Percentiles rank a stretch among this genome's conserved stretches.
These are phyloP conservation scores for Caenorhabditis imperialis DNA, from an alignment of 2,888 invertebrate species.

Conservation along the genomic window DNA sequence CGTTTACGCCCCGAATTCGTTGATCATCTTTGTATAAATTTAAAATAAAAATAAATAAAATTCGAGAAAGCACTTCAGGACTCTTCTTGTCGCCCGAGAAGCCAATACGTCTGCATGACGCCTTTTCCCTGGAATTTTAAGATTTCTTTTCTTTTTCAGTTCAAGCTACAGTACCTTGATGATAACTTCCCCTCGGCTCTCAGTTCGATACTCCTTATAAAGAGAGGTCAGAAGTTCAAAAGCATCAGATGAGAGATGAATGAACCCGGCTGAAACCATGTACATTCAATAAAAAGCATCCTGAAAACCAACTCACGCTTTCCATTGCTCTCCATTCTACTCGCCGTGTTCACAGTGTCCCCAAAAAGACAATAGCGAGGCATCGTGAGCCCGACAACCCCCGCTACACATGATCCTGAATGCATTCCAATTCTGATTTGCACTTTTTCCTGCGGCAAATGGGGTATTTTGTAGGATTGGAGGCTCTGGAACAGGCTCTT, in stretches of 20 bases:
- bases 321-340: conserved; percentile 70
- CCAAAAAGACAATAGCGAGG: conserved; percentile 72
- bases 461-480: conserved; percentile 67
- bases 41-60: too few relatives aligned
- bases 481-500: conserved; percentile 54
- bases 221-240: conserved; percentile 50
- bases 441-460: conserved; percentile 71
- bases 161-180: conserved; percentile 67
- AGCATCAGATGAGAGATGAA: conserved; percentile 64
- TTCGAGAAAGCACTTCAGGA: conserved; percentile 17
- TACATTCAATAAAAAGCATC: not conserved
- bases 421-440: conserved; percentile 68
- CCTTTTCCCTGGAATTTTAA: conserved; percentile 65
- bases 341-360: conserved; percentile 70
- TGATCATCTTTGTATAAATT: too few relatives aligned
- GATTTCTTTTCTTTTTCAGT: conserved; percentile 1
- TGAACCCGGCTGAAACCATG: conserved; percentile 61
- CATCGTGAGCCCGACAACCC: conserved; percentile 71
- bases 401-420: conserved; percentile 68
- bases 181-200: conserved; percentile 66
- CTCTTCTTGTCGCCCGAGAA: conserved; percentile 43
- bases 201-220: conserved; percentile 61
- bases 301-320: conserved; percentile 44
- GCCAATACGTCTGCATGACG: conserved; percentile 69
- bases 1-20: too few relatives aligned